These are phyloP conservation scores for Agelastica alni DNA, from an alignment of 2,888 invertebrate genomes.

Conservation along the genomic window DNA sequence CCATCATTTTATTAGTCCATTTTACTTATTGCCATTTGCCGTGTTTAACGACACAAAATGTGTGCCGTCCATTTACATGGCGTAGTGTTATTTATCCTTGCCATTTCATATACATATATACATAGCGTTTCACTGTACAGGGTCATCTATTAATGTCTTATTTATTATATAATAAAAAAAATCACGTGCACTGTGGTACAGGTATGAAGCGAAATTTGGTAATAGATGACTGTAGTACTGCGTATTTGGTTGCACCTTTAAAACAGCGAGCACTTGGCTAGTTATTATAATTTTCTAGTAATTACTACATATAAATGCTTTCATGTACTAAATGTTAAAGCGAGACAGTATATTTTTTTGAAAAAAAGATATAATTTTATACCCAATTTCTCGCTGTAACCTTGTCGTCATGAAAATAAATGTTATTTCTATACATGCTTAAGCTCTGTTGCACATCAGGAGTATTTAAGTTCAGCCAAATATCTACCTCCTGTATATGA, in stretches of 20 bases:
- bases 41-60: constrained; percentile 44
- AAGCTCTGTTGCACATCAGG: constrained; percentile 25
- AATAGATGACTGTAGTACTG: constrained; percentile 27
- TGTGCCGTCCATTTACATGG: constrained; percentile 55
- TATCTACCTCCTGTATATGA: constrained; percentile 36
- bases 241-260: constrained; percentile 36
- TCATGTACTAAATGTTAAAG: constrained; percentile 30
- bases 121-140: constrained; percentile 30
- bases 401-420: constrained; percentile 22
- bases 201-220: constrained; percentile 1
- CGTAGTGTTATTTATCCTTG: constrained; percentile 46
- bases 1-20: constrained; percentile 52
- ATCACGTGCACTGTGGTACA: neutral
- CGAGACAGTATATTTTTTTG: constrained; percentile 36
- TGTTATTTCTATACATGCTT: constrained; percentile 10
- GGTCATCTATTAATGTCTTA: constrained; percentile 17
- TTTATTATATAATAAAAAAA: constrained; percentile 6
- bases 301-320: constrained; percentile 30
- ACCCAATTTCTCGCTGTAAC: constrained; percentile 30
- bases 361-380: constrained; percentile 33
- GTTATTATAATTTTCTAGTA: constrained; percentile 22
- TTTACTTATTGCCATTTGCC: constrained; percentile 47
- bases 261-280: constrained; percentile 29
- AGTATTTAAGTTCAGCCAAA: constrained; percentile 34
- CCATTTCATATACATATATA: constrained; percentile 41